phyloP scores from a whole-genome alignment of 2,797 vertebrate species.

The Cuculus canorus region DNA sequence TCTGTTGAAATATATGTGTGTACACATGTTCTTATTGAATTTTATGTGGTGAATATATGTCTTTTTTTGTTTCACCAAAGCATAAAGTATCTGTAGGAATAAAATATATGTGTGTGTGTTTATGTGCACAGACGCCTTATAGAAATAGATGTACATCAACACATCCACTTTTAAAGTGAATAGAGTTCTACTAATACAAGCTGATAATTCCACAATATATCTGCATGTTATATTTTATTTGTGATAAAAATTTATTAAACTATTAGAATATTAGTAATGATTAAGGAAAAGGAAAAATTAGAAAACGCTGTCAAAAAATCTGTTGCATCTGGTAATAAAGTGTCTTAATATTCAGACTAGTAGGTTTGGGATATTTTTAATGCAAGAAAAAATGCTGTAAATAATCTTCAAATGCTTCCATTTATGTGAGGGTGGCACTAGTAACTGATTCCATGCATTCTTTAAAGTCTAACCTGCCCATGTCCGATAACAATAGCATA shows the following conservation, averaged over 20 bases:
- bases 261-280: background rate
- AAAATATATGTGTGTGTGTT: background rate
- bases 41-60: background rate
- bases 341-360: background rate
- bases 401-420: slow-evolving; percentile 42
- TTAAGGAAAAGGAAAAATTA: background rate
- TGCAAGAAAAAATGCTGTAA: background rate
- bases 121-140: background rate
- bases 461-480: slow-evolving; percentile 33
- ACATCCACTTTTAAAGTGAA: background rate
- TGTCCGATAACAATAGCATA: slow-evolving; percentile 49
- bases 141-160: background rate
- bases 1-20: background rate
- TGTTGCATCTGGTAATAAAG: background rate
- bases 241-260: background rate
- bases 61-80: background rate
- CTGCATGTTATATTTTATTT: background rate
- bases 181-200: background rate
- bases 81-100: background rate
- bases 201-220: background rate
- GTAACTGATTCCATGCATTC: slow-evolving; percentile 49
- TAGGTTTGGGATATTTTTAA: background rate
- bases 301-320: background rate
- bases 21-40: background rate
- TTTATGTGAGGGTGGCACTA: slow-evolving; percentile 8